Percentiles rank a stretch among this genome's conserved stretches.
phyloP scores from a whole-genome alignment of 2,113 vertebrate genomes.

The Thomomys bottae region DNA sequence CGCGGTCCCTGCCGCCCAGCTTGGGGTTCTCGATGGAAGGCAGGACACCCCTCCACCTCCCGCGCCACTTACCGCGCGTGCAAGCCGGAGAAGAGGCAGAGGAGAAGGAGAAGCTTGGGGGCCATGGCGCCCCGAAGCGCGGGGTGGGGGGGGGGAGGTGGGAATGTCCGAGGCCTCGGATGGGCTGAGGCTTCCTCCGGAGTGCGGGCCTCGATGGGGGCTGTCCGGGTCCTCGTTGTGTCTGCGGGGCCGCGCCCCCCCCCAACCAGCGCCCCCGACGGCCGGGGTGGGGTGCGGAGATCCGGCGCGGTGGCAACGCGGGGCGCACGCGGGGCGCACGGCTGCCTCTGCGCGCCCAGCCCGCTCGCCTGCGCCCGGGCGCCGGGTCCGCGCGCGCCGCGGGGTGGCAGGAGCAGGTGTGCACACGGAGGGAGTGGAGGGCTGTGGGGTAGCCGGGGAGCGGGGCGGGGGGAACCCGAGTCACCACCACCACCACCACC shows the following conservation, averaged over 20 bases:
- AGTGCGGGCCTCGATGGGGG: not conserved
- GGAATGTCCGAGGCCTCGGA: constrained; percentile 38
- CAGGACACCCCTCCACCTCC: not conserved
- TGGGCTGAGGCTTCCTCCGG: not conserved
- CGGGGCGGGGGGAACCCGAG: too few species aligned
- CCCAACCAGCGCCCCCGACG: constrained; percentile 55
- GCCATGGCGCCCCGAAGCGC: constrained; percentile 85
- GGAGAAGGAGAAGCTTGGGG: constrained; percentile 84
- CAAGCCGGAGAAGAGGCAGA: constrained; percentile 90
- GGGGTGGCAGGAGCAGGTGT: not conserved
- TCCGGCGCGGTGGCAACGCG: constrained; percentile 5
- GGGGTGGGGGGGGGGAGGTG: not conserved
- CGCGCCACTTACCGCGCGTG: constrained; percentile 90
- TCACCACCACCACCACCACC: too few species aligned
- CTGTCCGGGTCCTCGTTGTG: too few species aligned
- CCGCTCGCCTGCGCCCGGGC: constrained; percentile 14
- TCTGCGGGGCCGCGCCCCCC: not conserved
- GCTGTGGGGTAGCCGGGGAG: too few species aligned
- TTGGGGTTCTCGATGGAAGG: not conserved
- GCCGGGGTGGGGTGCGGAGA: not conserved
- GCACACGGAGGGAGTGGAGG: constrained; percentile 55
- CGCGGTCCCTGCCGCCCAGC: constrained; percentile 30
- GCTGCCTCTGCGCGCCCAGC: too few species aligned
- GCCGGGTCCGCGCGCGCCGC: not conserved
- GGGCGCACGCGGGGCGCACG: constrained; percentile 16